Percentiles rank a stretch among this genome's conserved stretches.
Evolutionary conservation across 2,888 invertebrate genomes (phyloP).

Genomic region (Drosophila mayaguana): DNA sequence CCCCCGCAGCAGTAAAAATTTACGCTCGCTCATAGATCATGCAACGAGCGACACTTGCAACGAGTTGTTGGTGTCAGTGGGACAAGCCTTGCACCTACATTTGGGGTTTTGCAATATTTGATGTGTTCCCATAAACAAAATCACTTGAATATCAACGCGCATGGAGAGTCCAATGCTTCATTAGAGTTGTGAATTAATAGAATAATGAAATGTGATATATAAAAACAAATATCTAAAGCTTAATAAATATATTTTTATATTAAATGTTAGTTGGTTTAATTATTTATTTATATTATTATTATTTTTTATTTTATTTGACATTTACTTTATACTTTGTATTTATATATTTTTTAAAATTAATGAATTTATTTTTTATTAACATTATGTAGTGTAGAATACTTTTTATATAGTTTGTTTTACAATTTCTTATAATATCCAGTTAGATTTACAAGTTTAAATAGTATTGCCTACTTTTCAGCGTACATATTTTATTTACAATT

Average conservation of each 20-base stretch:
- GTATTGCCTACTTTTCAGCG: constrained; percentile 2
- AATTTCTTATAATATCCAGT: too few relatives aligned
- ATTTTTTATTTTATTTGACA: too few relatives aligned
- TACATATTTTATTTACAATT: not conserved
- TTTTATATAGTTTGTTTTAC: too few relatives aligned
- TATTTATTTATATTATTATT: too few relatives aligned
- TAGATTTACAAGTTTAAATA: too few relatives aligned
- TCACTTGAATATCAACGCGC: not conserved
- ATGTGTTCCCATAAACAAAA: constrained; percentile 23
- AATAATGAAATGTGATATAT: not conserved
- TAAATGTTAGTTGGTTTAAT: too few relatives aligned
- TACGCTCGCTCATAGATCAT: constrained; percentile 72
- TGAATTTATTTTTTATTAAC: too few relatives aligned
- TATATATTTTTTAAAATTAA: too few relatives aligned
- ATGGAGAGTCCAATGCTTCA: not conserved
- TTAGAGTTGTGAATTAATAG: not conserved
- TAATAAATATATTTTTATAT: too few relatives aligned
- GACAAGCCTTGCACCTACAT: constrained; percentile 16
- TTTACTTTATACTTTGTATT: too few relatives aligned
- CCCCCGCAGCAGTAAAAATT: constrained; percentile 60
- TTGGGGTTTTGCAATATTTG: constrained; percentile 6
- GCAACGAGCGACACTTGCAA: constrained; percentile 54
- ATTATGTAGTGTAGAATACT: too few relatives aligned
- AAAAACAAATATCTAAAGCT: too few relatives aligned
- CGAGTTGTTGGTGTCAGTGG: constrained; percentile 36